phyloP scores from a whole-genome alignment of 2,888 invertebrate genomes.

The Pterostichus madidus region DNA sequence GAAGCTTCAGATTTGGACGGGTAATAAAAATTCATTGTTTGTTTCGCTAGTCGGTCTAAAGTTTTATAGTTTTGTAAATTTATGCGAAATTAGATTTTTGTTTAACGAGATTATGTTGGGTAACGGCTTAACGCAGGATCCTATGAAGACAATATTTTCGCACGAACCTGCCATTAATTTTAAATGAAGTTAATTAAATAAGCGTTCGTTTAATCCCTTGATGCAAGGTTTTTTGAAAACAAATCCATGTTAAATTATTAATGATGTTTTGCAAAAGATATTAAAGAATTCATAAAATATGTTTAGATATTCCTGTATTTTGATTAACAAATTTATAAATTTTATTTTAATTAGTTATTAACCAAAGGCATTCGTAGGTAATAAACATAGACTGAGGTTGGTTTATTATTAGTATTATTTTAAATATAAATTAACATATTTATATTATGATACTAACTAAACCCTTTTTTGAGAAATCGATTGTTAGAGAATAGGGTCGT shows the following conservation, averaged over 20 bases:
- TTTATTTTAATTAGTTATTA: too few relatives aligned
- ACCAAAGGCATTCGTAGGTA: too few relatives aligned
- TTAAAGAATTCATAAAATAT: not conserved
- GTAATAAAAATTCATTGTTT: constrained; percentile 41
- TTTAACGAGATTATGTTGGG: constrained; percentile 12
- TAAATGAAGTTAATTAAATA: constrained; percentile 34
- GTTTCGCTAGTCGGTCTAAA: not conserved
- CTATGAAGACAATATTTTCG: constrained; percentile 34
- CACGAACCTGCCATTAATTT: constrained; percentile 15
- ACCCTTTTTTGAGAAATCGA: too few relatives aligned
- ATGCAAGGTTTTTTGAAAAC: not conserved
- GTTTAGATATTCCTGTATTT: too few relatives aligned
- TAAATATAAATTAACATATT: too few relatives aligned
- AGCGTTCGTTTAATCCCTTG: constrained; percentile 13
- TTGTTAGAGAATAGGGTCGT: too few relatives aligned
- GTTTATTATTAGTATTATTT: too few relatives aligned
- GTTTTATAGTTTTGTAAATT: constrained; percentile 42
- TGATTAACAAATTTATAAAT: too few relatives aligned
- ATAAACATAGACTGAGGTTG: too few relatives aligned
- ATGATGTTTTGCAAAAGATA: not conserved
- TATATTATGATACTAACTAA: too few relatives aligned
- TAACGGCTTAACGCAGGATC: not conserved
- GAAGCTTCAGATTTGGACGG: not conserved
- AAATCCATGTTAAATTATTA: not conserved
- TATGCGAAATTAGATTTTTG: constrained; percentile 11